Evolutionary conservation across 2,113 vertebrate species (phyloP), one percentile per base, ranked within the genome.

Genomic region (Todiramphus chloris): DNA sequence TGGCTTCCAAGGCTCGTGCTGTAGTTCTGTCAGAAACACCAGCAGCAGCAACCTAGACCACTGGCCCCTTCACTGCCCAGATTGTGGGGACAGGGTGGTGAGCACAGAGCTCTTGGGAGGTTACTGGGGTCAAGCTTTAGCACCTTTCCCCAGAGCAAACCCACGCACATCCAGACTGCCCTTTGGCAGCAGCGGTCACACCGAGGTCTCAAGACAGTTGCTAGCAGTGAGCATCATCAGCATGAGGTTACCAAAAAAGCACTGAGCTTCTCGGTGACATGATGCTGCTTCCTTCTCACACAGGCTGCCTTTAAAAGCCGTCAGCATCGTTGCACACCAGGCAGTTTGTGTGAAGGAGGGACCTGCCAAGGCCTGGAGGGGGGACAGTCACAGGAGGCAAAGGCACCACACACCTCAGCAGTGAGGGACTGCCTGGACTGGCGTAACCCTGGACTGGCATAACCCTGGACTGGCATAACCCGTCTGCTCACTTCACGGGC

Each of bases 321-420:
- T 7, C 0, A 4, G 19, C 9, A 11, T 9, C 16, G 12, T 1
- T 41, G 27, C 35, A 46, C 30, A 15, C 10, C 21, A 10, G 10
- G 14, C 20, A 27, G 17, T 30, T 85, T 82, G 66, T 31, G 48
- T 5, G 41, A 25, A 48, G 75, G 59, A 74, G 46, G 56, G 33
- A 90, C 28, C 6, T 30, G 13, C 43, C 17, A 41, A 50, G 60
- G 14, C 50, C 51, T 58, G 67, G 70, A 44, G 63, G 69, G 24
- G 24, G 39, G 31, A 51, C 27, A 51, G 24, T 51, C 0, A 21
- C 8, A 12, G 59, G 63, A 55, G 69, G 53, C 14, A 48, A 88
- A 91, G 58, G 39, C 48, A 48, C 7, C 43, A 10, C 39, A n/a
- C 28, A 23, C 9, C 43, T 37, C 2, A 4, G 33, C 1, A 5